Conservation (phyloP, 1,140 invertebrate genomes). For the Procambarus virginalis region DNA sequence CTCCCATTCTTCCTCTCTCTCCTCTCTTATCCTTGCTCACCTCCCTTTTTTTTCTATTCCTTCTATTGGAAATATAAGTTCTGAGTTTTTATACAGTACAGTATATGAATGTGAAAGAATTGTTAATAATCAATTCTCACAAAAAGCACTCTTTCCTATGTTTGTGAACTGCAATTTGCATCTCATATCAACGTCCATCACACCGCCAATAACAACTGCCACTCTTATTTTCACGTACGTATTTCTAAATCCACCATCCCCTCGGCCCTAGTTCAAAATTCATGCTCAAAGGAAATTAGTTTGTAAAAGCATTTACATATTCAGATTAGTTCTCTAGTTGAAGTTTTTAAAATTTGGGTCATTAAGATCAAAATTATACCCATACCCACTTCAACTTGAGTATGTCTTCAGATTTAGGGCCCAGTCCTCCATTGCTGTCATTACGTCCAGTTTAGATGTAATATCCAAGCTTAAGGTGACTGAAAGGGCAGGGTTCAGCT, state of each 20-base stretch:
- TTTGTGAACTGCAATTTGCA: neutral
- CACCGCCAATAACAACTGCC: constrained; percentile 10
- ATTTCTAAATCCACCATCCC: neutral
- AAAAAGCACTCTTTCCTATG: neutral
- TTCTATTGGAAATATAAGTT: neutral
- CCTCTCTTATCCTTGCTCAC: too few species aligned
- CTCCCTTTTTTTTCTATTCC: neutral
- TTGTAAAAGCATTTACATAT: neutral
- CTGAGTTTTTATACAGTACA: neutral
- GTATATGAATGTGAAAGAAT: neutral
- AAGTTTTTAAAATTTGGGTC: neutral
- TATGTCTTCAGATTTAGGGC: constrained; percentile 10
- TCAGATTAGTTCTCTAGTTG: neutral
- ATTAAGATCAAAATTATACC: neutral
- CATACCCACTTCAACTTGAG: neutral
- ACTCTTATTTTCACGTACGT: constrained; percentile 4
- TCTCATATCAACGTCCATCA: constrained; percentile 14
- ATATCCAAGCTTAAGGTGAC: constrained; percentile 19
- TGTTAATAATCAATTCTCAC: neutral
- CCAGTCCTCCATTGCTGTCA: constrained; percentile 24
- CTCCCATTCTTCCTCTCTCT: too few species aligned
- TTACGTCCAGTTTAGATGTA: constrained; percentile 38
- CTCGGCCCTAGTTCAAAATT: constrained; percentile 15
- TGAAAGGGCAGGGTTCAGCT: constrained; percentile 10
- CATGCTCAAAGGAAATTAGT: neutral